phyloP scores from a whole-genome alignment of 2,797 vertebrate genomes.

The Taenioides sp. region DNA sequence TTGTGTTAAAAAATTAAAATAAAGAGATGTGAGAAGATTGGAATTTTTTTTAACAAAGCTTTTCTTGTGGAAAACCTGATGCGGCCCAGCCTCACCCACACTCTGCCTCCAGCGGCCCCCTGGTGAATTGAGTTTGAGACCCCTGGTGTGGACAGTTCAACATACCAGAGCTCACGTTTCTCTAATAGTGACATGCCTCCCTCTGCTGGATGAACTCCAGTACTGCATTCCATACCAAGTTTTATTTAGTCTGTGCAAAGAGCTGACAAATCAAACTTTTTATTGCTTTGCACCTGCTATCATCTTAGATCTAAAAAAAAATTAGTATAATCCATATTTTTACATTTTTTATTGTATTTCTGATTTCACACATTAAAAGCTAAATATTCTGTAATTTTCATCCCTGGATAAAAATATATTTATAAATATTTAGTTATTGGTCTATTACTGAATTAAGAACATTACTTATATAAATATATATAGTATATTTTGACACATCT shows the following conservation, averaged over 20 bases:
- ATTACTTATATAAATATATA: no score
- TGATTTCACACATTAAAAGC: neutral
- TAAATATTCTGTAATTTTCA: neutral
- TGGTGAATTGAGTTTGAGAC: no score
- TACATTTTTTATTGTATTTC: neutral
- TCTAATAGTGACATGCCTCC: slow-evolving; percentile 27
- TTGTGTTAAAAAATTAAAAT: no score
- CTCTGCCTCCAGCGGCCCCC: no score
- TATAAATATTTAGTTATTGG: neutral
- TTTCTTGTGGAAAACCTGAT: no score
- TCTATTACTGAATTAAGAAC: neutral
- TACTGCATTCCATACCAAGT: slow-evolving; percentile 12
- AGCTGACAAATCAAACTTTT: neutral
- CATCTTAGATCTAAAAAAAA: neutral
- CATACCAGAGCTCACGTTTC: no score
- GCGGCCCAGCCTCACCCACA: no score
- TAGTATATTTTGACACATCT: no score
- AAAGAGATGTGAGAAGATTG: no score
- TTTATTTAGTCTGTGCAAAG: neutral
- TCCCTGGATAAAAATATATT: neutral
- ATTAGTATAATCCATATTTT: neutral
- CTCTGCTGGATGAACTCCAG: slow-evolving; percentile 48
- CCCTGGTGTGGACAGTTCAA: slow-evolving; percentile 1
- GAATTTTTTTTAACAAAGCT: no score
- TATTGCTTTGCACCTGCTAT: neutral